Evolutionary conservation across 1,140 invertebrate species (phyloP).

Genomic region (Lepidurus arcticus): DNA sequence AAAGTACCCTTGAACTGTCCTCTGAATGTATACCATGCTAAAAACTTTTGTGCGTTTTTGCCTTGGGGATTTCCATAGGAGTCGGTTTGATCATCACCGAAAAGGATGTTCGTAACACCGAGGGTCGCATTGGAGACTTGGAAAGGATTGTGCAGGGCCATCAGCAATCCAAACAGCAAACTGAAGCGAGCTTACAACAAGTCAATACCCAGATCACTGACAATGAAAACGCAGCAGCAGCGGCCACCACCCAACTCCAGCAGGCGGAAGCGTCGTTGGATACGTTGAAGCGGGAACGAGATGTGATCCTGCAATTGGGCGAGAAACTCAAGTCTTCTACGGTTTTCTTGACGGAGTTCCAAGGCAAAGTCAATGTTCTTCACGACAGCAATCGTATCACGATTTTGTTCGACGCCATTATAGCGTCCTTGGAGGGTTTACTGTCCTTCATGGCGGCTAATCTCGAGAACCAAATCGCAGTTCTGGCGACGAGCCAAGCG

Average conservation of each 20-base stretch:
- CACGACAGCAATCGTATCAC: conserved; percentile 6
- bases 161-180: conserved; percentile 14
- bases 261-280: conserved; percentile 17
- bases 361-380: conserved; percentile 29
- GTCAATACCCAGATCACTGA: conserved; percentile 17
- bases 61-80: neutral
- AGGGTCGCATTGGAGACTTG: conserved; percentile 18
- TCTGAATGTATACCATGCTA: too few species aligned
- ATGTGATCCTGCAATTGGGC: conserved; percentile 21
- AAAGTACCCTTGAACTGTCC: neutral
- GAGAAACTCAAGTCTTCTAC: conserved; percentile 27
- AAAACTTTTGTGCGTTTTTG: too few species aligned
- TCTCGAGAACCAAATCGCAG: neutral
- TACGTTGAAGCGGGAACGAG: neutral
- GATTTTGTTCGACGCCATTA: conserved; percentile 8
- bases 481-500: conserved; percentile 8
- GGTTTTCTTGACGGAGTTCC: conserved; percentile 14
- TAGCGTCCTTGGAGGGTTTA: conserved; percentile 25
- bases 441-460: conserved; percentile 16
- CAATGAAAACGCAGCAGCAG: neutral
- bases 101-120: neutral
- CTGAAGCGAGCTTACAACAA: neutral
- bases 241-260: neutral
- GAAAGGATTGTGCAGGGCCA: neutral
- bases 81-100: conserved; percentile 6